A percentile compares a stretch with the other conserved stretches of the same genome.
phyloP scores from a whole-genome alignment of 2,113 vertebrate species.

The Trachemys scripta region DNA sequence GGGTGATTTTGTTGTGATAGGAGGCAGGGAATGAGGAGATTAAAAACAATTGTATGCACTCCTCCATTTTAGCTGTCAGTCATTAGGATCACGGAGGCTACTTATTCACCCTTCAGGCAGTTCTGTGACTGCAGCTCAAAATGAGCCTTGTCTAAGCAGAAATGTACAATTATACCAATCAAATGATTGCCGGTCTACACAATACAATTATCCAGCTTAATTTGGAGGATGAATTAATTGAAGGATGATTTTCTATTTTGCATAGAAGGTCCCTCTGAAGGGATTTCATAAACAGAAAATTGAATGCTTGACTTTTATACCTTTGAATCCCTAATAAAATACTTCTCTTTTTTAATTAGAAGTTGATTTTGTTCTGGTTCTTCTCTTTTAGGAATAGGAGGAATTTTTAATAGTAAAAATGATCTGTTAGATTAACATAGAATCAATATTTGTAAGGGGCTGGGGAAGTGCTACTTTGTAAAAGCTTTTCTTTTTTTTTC shows the following conservation, averaged over 20 bases:
- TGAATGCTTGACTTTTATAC: slow-evolving; percentile 29
- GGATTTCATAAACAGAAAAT: slow-evolving; percentile 7
- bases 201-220: slow-evolving; percentile 60
- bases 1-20: not conserved
- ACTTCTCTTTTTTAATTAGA: not conserved
- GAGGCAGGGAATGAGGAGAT: slow-evolving; percentile 11
- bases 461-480: not conserved
- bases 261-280: not conserved
- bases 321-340: not conserved
- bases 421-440: not conserved
- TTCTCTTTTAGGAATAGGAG: slow-evolving; percentile 8
- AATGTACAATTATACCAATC: slow-evolving; percentile 55
- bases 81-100: not conserved
- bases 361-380: slow-evolving; percentile 15
- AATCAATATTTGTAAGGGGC: not conserved
- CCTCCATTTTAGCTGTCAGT: slow-evolving; percentile 47
- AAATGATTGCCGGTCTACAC: slow-evolving; percentile 55
- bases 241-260: slow-evolving; percentile 25
- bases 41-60: not conserved
- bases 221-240: slow-evolving; percentile 66
- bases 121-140: slow-evolving; percentile 49
- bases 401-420: not conserved
- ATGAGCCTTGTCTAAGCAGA: slow-evolving; percentile 44
- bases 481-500: not conserved
- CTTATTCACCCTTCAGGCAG: slow-evolving; percentile 34